A percentile compares a stretch with the other conserved stretches of the same genome.
Evolutionary conservation across 2,888 invertebrate species (phyloP).

Genomic region (Chironomus riparius): DNA sequence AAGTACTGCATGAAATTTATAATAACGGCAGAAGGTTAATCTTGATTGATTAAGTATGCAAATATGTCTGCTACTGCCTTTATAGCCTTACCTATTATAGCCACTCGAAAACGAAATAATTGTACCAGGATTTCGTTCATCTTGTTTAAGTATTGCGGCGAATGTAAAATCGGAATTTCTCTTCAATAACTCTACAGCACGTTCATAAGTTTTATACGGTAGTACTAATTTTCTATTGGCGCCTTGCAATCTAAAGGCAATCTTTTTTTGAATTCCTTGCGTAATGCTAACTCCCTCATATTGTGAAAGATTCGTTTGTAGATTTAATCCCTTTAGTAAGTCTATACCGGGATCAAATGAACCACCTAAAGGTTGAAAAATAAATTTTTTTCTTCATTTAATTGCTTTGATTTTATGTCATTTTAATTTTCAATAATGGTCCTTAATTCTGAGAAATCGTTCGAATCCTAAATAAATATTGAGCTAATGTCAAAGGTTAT

Average conservation of each 20-base stretch:
- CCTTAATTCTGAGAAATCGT: too few relatives aligned
- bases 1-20: too few relatives aligned
- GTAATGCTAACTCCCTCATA: conserved; percentile 57
- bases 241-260: conserved; percentile 20
- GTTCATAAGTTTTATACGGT: conserved; percentile 39
- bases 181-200: conserved; percentile 58
- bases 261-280: conserved; percentile 28
- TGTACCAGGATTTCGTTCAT: conserved; percentile 72
- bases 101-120: conserved; percentile 76
- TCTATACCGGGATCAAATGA: conserved; percentile 56
- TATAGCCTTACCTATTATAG: conserved; percentile 55
- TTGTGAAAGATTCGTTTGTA: conserved; percentile 64
- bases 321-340: conserved; percentile 67
- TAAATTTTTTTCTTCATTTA: background rate
- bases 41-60: background rate
- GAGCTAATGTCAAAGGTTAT: too few relatives aligned
- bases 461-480: too few relatives aligned
- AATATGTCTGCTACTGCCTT: conserved; percentile 20
- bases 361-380: conserved; percentile 44
- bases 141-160: conserved; percentile 66
- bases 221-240: conserved; percentile 30
- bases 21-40: background rate
- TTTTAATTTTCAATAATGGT: background rate
- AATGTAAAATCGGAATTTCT: conserved; percentile 72
- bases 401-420: background rate